Conservation (phyloP, 2,888 invertebrate genomes). For the Stramonita haemastoma region DNA sequence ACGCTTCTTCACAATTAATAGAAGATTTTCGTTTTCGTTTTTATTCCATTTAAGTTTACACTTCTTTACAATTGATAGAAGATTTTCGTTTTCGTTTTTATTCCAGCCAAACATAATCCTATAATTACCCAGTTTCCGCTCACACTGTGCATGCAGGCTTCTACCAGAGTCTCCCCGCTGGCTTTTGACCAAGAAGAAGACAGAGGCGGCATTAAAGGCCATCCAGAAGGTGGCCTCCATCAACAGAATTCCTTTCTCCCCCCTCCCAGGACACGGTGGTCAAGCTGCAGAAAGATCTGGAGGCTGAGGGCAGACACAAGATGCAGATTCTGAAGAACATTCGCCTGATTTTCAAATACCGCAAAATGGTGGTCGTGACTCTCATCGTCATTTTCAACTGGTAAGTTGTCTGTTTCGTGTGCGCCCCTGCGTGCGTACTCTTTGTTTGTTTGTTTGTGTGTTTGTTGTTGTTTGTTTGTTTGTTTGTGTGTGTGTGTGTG, state of each 20-base stretch:
- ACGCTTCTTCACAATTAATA: no score
- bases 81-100: no score
- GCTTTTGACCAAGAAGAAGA: constrained; percentile 9
- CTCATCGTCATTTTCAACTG: background rate
- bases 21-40: no score
- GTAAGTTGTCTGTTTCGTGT: background rate
- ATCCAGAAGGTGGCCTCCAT: background rate
- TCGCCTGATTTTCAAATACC: background rate
- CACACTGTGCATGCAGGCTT: background rate
- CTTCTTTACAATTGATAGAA: no score
- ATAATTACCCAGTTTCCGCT: no score
- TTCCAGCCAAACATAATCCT: no score
- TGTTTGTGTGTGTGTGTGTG: background rate
- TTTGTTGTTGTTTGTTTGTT: background rate
- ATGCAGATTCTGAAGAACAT: background rate
- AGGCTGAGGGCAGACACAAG: background rate
- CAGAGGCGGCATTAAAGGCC: background rate
- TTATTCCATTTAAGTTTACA: no score
- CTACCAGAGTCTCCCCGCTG: constrained; percentile 20
- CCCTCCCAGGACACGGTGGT: background rate
- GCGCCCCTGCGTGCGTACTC: no score
- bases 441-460: background rate
- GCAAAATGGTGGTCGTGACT: background rate
- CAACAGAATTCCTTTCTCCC: background rate
- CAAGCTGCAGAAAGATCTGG: background rate